A percentile compares a stretch with the other conserved stretches of the same genome.
These are phyloP conservation scores for Melanotaenia duboulayi DNA, from an alignment of 2,113 vertebrate species.

Conservation along the genomic window DNA sequence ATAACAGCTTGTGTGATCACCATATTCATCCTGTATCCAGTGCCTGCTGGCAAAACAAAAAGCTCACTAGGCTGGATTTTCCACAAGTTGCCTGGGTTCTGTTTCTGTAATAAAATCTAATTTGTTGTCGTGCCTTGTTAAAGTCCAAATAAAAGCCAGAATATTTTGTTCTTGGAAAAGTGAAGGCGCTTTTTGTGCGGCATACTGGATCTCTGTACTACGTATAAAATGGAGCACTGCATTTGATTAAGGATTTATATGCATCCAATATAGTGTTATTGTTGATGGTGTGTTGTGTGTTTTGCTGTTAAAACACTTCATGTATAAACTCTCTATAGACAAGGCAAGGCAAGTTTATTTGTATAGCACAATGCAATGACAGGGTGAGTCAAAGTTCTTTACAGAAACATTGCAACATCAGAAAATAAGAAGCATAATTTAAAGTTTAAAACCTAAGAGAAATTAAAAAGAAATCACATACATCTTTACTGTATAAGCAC, in stretches of 20 bases:
- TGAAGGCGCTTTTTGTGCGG: slow-evolving; percentile 49
- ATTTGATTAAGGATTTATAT: slow-evolving; percentile 63
- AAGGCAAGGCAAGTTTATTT: no score
- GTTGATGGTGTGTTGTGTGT: slow-evolving; percentile 48
- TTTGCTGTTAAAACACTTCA: slow-evolving; percentile 44
- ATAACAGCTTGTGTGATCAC: slow-evolving; percentile 65
- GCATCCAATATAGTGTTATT: slow-evolving; percentile 33
- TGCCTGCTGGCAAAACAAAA: slow-evolving; percentile 61
- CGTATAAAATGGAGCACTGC: slow-evolving; percentile 59
- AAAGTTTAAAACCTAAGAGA: no score
- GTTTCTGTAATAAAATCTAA: slow-evolving; percentile 70
- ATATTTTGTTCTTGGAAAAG: slow-evolving; percentile 69
- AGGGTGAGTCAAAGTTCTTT: no score
- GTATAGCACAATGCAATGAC: no score
- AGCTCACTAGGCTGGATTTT: slow-evolving; percentile 49
- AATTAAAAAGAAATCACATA: no score
- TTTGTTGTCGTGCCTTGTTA: slow-evolving; percentile 74
- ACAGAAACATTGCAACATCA: no score
- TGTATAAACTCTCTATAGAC: slow-evolving; percentile 1
- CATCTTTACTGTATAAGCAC: background rate
- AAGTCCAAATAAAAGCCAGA: slow-evolving; percentile 71
- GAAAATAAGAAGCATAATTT: no score
- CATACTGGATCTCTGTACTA: slow-evolving; percentile 33
- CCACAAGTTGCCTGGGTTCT: slow-evolving; percentile 49
- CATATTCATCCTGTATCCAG: slow-evolving; percentile 48